Conservation (phyloP, 2,888 invertebrate genomes). For the Deilephila porcellus region DNA sequence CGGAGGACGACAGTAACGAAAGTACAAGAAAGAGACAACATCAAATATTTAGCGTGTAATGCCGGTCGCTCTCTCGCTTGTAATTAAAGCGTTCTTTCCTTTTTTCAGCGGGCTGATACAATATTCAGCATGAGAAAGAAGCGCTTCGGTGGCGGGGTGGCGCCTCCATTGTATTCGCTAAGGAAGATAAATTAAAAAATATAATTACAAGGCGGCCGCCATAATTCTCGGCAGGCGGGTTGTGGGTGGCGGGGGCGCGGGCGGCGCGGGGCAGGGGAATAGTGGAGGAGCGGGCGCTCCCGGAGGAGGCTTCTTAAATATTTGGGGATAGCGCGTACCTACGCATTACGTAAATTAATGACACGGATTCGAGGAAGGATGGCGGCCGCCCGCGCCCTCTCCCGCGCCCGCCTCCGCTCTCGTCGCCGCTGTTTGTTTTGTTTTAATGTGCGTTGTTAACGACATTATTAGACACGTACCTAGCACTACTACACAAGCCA, state of each 20-base stretch:
- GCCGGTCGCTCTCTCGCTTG: constrained; percentile 82
- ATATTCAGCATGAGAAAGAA: constrained; percentile 85
- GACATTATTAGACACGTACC: constrained; percentile 82
- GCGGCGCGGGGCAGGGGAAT: constrained; percentile 60
- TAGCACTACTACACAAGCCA: constrained; percentile 64
- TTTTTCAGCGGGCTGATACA: constrained; percentile 85
- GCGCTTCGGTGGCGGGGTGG: constrained; percentile 83
- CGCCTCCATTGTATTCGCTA: constrained; percentile 86
- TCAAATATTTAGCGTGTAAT: constrained; percentile 83
- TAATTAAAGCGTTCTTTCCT: constrained; percentile 85
- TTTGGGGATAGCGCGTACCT: constrained; percentile 86
- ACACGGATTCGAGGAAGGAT: constrained; percentile 85
- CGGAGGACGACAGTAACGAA: constrained; percentile 53
- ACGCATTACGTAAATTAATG: constrained; percentile 86
- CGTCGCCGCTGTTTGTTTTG: constrained; percentile 80
- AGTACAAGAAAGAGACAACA: constrained; percentile 79
- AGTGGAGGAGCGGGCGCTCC: constrained; percentile 83
- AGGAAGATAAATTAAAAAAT: constrained; percentile 90
- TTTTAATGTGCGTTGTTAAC: constrained; percentile 84
- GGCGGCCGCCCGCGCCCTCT: constrained; percentile 75
- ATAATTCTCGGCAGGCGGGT: constrained; percentile 84
- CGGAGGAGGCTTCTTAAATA: constrained; percentile 85
- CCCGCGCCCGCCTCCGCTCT: constrained; percentile 61
- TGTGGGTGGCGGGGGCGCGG: constrained; percentile 60
- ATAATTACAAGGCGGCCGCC: constrained; percentile 88